A percentile compares a stretch with the other conserved stretches of the same genome.
Conservation (phyloP, 2,113 vertebrate genomes). For the Ornithorhynchus anatinus region DNA sequence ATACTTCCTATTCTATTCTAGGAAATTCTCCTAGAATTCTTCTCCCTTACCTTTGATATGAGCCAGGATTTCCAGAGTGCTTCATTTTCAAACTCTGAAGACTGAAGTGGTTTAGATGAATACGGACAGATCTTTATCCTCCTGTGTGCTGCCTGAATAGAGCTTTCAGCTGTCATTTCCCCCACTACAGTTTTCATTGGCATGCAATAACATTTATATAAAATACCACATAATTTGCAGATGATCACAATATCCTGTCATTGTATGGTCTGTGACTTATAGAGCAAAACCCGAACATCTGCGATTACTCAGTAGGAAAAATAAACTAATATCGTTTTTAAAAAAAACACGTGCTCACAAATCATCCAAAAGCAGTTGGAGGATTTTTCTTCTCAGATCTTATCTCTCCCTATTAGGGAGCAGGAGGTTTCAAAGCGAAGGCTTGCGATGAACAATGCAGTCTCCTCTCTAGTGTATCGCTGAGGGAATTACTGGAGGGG, state of each 20-base stretch:
- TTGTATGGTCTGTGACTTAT: conserved; percentile 11
- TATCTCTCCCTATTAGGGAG: conserved; percentile 26
- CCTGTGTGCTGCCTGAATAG: neutral
- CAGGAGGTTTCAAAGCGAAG: conserved; percentile 4
- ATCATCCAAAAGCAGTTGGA: conserved; percentile 44
- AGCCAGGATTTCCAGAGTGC: conserved; percentile 1
- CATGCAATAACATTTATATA: conserved; percentile 15
- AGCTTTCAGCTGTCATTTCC: conserved; percentile 17
- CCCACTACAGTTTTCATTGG: conserved; percentile 20
- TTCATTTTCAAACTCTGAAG: conserved; percentile 22
- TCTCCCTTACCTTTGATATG: conserved; percentile 24
- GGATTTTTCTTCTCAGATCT: conserved; percentile 48
- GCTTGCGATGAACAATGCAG: conserved; percentile 14
- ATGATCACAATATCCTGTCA: conserved; percentile 22
- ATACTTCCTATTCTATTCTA: neutral
- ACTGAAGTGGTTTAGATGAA: conserved; percentile 8
- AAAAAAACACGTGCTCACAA: conserved; percentile 18
- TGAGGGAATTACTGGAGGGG: conserved; percentile 23
- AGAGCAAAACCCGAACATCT: conserved; percentile 48
- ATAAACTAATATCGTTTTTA: conserved; percentile 40
- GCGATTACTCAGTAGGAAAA: conserved; percentile 50
- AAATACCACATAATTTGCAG: conserved; percentile 36
- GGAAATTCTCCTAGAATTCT: neutral
- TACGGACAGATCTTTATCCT: neutral
- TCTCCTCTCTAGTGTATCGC: conserved; percentile 18